Conservation (phyloP, 2,888 invertebrate species). For the Ophioninae sp. region DNA sequence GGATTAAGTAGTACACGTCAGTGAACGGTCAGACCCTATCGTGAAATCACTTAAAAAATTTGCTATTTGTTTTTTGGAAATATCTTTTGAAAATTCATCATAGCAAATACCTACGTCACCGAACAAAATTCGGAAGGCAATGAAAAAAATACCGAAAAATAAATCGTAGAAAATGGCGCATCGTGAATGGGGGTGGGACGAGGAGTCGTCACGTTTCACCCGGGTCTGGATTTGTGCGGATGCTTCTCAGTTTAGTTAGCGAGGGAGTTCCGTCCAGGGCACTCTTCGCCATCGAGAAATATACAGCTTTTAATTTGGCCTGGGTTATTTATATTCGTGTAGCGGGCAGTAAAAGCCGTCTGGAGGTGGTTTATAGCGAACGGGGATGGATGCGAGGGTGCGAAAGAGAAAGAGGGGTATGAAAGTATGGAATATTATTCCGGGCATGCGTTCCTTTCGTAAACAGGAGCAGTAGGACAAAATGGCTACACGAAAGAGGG, state of each 20-base stretch:
- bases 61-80: not conserved
- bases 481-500: slow-evolving; percentile 20
- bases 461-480: slow-evolving; percentile 53
- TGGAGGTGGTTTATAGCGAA: slow-evolving; percentile 56
- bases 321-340: slow-evolving; percentile 62
- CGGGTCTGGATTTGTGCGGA: not conserved
- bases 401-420: slow-evolving; percentile 12
- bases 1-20: not conserved
- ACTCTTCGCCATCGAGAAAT: slow-evolving; percentile 52
- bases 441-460: slow-evolving; percentile 62
- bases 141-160: not conserved
- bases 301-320: slow-evolving; percentile 66
- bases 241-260: not conserved
- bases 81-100: not conserved
- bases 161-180: not conserved
- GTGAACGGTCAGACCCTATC: not conserved
- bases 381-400: slow-evolving; percentile 10
- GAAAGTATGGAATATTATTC: slow-evolving; percentile 61
- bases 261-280: not conserved
- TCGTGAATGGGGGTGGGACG: not conserved
- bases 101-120: not conserved
- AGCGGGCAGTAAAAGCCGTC: slow-evolving; percentile 59
- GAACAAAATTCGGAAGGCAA: not conserved
- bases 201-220: slow-evolving; percentile 49
- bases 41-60: not conserved